Evolutionary conservation across 2,113 vertebrate genomes (phyloP), one percentile per base, ranked within the genome.

Genomic region (Macaca mulatta): DNA sequence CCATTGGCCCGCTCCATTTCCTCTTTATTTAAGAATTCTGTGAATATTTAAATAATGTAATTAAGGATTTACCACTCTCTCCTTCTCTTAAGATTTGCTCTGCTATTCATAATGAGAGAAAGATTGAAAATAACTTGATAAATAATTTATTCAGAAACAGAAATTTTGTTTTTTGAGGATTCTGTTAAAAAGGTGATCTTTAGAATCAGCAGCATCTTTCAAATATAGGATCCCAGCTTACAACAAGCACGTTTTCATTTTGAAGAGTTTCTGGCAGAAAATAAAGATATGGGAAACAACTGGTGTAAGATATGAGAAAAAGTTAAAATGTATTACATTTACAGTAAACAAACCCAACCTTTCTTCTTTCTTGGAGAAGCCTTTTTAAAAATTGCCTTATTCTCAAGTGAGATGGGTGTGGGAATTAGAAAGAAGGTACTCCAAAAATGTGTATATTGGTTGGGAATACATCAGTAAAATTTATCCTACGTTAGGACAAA

Each of bases 21-120:
- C n/a, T 70, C 74, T 86, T 96, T 61, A 87, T 78, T 91, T 82
- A 89, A 89, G 61, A 40, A 72, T 75, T 89, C 38, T 20, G 4
- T 86, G 95, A 48, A 18, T 81, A 92, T 85, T 96, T 95, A 94
- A 90, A 93, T 75, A 64, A 95, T 57, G 69, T 72, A 87, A 90
- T 67, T 67, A 89, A 16, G 9, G 6, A 52, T 70, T 70, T 23
- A 45, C 48, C 93, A 4, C 38, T 52, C 5, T 79, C 18, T 75
- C 0, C 40, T 40, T 67, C 64, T 79, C 64, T 93, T 92, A 90
- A 92, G 84, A 70, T 32, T 72, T 85, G 20, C 48, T 61, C 18
- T 57, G 59, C 43, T 87, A 4, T 82, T 93, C 55, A 55, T 59
- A 81, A 55, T 69, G 22, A 43, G 16, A 32, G 50, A 72, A 89